A percentile compares a stretch with the other conserved stretches of the same genome.
These are phyloP conservation scores for Lasioglossum vierecki DNA, from an alignment of 2,888 invertebrate genomes.

Conservation along the genomic window DNA sequence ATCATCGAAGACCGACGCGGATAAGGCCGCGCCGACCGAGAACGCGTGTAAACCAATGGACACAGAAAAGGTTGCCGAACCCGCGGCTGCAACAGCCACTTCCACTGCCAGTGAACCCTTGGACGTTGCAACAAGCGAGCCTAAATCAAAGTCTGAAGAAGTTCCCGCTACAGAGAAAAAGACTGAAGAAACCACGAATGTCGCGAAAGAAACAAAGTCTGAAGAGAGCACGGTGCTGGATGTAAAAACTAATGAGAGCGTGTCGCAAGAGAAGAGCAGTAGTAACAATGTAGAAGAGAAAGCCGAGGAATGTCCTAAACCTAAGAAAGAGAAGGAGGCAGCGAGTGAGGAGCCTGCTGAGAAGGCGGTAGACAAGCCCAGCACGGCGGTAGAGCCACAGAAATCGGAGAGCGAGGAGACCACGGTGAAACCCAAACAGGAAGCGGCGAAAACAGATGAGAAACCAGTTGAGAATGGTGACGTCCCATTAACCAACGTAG, in stretches of 20 bases:
- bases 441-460: slow-evolving; percentile 61
- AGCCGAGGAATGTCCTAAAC: slow-evolving; percentile 46
- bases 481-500: slow-evolving; percentile 43
- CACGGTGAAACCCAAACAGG: slow-evolving; percentile 48
- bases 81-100: slow-evolving; percentile 35
- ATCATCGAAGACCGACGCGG: slow-evolving; percentile 42
- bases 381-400: slow-evolving; percentile 33
- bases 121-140: slow-evolving; percentile 42
- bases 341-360: slow-evolving; percentile 52
- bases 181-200: slow-evolving; percentile 60
- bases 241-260: slow-evolving; percentile 46
- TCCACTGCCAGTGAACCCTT: slow-evolving; percentile 43
- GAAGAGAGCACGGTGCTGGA: slow-evolving; percentile 50
- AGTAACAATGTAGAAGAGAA: slow-evolving; percentile 49
- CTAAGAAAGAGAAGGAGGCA: slow-evolving; percentile 47
- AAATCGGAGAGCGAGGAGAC: slow-evolving; percentile 50
- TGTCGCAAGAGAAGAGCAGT: slow-evolving; percentile 41
- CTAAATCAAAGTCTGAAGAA: slow-evolving; percentile 55
- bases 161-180: slow-evolving; percentile 67
- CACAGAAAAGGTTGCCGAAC: slow-evolving; percentile 53
- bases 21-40: slow-evolving; percentile 47
- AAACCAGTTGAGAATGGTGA: slow-evolving; percentile 61
- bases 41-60: slow-evolving; percentile 49
- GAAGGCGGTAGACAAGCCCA: slow-evolving; percentile 36
- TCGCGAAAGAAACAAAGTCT: slow-evolving; percentile 51